Conservation (phyloP, 2,888 invertebrate species). For the Clostera curtula region DNA sequence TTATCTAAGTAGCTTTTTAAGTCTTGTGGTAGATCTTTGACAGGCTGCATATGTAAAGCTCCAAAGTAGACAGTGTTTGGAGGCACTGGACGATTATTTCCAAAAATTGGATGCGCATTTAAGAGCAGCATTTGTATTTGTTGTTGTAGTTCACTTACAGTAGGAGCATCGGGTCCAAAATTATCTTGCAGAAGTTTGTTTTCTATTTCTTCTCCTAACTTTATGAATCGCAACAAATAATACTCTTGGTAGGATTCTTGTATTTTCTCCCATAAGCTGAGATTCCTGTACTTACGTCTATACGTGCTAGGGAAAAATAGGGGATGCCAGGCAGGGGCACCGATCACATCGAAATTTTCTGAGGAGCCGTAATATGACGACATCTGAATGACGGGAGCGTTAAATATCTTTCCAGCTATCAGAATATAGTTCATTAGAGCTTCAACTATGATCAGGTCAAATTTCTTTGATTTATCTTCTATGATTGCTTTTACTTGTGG, state of each 20-base stretch:
- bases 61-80: conserved; percentile 40
- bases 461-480: conserved; percentile 6
- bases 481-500: conserved; percentile 2
- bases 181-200: not conserved
- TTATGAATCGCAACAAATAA: not conserved
- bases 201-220: conserved; percentile 1
- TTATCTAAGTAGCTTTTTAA: no score
- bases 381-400: conserved; percentile 6
- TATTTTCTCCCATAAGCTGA: conserved; percentile 4
- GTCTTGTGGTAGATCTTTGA: conserved; percentile 35
- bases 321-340: conserved; percentile 3
- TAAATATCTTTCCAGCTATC: conserved; percentile 5
- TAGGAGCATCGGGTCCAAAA: conserved; percentile 1
- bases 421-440: conserved; percentile 1
- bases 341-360: conserved; percentile 1
- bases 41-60: conserved; percentile 33
- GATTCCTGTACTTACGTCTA: conserved; percentile 3
- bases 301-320: conserved; percentile 1
- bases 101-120: conserved; percentile 41
- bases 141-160: conserved; percentile 1
- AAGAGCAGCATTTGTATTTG: conserved; percentile 9
- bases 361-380: conserved; percentile 12
- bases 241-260: conserved; percentile 3
- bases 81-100: conserved; percentile 43
- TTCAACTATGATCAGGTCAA: conserved; percentile 7